Base-by-base conservation (phyloP, 2,888 invertebrate genomes). In the Limnephilus rhombicus region DNA sequence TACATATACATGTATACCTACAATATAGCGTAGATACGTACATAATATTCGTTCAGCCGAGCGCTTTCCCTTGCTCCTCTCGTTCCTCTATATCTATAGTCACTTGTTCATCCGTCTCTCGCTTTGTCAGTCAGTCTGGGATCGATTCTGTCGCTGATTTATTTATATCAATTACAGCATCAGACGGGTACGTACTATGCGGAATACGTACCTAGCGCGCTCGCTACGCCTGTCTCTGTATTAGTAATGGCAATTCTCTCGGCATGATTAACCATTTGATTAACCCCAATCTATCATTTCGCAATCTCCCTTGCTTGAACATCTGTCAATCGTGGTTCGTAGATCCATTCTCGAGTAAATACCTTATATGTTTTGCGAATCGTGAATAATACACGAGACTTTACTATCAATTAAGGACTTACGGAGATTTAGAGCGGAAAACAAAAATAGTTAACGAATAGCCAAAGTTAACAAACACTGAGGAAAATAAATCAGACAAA, bases 401-500 rank as follows among this genome's bases (percentile, higher is more conserved):
- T 68, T 68, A 24, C 68, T 68, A 68, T 68, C 68, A 68, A 68
- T 24, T n/a, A 68, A 68, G 68, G 68, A 24, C 24, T 68, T 68
- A n/a, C 68, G 68, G 68, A 68, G 82, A 29, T 82, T 82, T 82
- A 29, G 15, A 18, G 82, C 31, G 34, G 82, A 34, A 82, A 31
- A 82, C 82, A 82, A 82, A 82, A 82, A 34, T 15, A 31, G 29
- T 82, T 29, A 82, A 82, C 31, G 31, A 82, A 82, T 82, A 4
- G 15, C 31, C 18, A 82, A 82, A 82, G 85, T 86, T 86, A 29
- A 49, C 85, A 86, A 86, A 49, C 85, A 41, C 7, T 7, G 24
- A 18, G 9, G 5, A n/a, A 37, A 85, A 45, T n/a, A 37, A 13
- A 37, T 24, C 13, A 37, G 9, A 24, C 15, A 24, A 68, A 68